Evolutionary conservation across 2,113 vertebrate species (phyloP).

Genomic region (Antennarius striatus): DNA sequence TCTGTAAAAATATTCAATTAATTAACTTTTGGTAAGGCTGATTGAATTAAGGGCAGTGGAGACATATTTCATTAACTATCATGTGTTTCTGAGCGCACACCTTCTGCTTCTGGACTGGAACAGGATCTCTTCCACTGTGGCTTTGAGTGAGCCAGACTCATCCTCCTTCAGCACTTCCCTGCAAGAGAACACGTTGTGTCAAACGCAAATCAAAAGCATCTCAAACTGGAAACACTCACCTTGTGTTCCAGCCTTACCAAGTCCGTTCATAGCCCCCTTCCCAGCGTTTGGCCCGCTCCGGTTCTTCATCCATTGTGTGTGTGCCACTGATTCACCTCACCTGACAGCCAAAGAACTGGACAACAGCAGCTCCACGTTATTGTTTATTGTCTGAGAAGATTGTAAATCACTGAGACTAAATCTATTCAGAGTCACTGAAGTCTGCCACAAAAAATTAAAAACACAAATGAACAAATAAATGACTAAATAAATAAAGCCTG

Average conservation of each 20-base stretch:
- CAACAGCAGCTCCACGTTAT: too few species aligned
- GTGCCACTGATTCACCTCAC: neutral
- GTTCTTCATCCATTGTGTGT: constrained; percentile 90
- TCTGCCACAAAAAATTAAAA: too few species aligned
- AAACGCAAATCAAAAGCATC: neutral
- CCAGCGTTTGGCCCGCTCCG: constrained; percentile 94
- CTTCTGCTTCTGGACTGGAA: constrained; percentile 95
- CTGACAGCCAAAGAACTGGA: too few species aligned
- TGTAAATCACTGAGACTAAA: too few species aligned
- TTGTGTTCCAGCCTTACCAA: constrained; percentile 78
- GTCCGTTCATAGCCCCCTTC: constrained; percentile 98
- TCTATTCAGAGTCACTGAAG: too few species aligned
- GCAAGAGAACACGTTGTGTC: neutral
- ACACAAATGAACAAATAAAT: too few species aligned
- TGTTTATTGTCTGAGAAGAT: too few species aligned
- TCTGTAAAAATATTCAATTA: too few species aligned
- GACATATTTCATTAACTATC: too few species aligned
- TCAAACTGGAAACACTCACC: neutral
- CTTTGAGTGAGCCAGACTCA: constrained; percentile 94
- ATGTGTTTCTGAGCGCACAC: constrained; percentile 16
- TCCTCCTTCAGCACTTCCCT: constrained; percentile 99
- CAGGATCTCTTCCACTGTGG: constrained; percentile 93
- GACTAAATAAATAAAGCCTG: too few species aligned
- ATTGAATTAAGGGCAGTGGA: too few species aligned
- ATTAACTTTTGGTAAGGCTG: too few species aligned